Conservation (phyloP, 1,140 invertebrate genomes). For the Leptinotarsa lineolata region DNA sequence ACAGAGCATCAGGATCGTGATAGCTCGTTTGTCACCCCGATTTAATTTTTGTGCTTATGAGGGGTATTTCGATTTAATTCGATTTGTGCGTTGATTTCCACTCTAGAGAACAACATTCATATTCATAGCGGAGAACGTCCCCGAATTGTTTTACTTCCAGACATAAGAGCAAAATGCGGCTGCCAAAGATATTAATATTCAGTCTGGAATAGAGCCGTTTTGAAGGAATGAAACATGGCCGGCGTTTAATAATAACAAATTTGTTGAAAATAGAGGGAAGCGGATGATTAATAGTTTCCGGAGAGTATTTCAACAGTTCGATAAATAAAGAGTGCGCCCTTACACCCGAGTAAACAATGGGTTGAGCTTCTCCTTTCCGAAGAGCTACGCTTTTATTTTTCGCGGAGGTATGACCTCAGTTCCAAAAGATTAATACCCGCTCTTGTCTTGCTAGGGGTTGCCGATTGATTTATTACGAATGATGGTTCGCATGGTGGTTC, state of each 20-base stretch:
- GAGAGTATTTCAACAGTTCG: constrained; percentile 2
- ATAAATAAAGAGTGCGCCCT: constrained; percentile 9
- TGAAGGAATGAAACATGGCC: constrained; percentile 3
- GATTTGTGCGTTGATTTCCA: too few relatives aligned
- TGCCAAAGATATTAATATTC: too few relatives aligned
- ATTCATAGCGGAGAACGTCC: too few relatives aligned
- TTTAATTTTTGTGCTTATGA: too few relatives aligned
- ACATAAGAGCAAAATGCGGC: too few relatives aligned
- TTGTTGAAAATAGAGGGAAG: background rate
- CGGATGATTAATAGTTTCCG: constrained; percentile 7
- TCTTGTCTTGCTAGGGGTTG: constrained; percentile 4
- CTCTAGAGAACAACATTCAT: too few relatives aligned
- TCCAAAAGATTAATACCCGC: background rate
- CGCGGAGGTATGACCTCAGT: background rate
- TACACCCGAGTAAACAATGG: constrained; percentile 11
- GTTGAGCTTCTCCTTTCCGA: background rate
- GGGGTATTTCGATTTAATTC: too few relatives aligned
- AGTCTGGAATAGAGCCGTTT: constrained; percentile 5
- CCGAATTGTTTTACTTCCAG: too few relatives aligned
- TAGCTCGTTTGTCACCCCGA: too few relatives aligned
- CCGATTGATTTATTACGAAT: constrained; percentile 2
- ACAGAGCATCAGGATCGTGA: too few relatives aligned
- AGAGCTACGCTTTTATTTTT: constrained; percentile 10
- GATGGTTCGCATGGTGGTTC: background rate
- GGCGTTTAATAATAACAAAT: constrained; percentile 6